phyloP scores from a whole-genome alignment of 2,797 vertebrate species.

The Tangara arthus region DNA sequence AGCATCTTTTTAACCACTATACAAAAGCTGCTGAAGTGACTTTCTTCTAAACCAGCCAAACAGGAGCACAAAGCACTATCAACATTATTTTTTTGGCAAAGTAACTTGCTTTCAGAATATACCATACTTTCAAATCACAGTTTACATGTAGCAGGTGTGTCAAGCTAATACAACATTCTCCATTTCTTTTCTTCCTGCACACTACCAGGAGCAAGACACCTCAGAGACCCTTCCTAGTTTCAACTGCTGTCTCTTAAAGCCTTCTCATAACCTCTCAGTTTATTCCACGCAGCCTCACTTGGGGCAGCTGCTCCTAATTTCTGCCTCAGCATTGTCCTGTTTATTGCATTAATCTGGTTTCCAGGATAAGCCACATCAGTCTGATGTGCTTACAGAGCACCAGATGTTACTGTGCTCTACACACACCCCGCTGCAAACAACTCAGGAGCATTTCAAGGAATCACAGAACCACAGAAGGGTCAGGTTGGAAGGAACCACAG shows the following conservation, averaged over 20 bases:
- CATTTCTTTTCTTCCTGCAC: background rate
- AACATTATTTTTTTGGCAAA: background rate
- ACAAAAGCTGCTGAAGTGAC: conserved; percentile 15
- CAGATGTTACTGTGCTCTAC: background rate
- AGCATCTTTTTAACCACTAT: background rate
- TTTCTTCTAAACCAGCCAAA: background rate
- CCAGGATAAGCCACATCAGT: background rate
- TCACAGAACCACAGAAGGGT: background rate
- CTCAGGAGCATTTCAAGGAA: background rate
- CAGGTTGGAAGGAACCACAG: background rate
- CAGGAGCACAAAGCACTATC: background rate
- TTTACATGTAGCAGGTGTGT: background rate
- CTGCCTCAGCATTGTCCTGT: background rate
- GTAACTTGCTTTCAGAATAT: conserved; percentile 38
- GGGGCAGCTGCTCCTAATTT: conserved; percentile 23
- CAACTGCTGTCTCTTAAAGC: background rate
- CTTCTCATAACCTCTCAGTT: background rate
- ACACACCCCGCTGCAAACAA: background rate
- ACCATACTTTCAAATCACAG: background rate
- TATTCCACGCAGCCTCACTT: background rate
- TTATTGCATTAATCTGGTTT: conserved; percentile 17
- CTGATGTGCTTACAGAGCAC: background rate
- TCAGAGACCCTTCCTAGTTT: background rate
- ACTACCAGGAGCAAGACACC: background rate
- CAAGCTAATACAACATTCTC: background rate